Conservation (phyloP, 2,888 invertebrate genomes). For the Campoplex nolae region DNA sequence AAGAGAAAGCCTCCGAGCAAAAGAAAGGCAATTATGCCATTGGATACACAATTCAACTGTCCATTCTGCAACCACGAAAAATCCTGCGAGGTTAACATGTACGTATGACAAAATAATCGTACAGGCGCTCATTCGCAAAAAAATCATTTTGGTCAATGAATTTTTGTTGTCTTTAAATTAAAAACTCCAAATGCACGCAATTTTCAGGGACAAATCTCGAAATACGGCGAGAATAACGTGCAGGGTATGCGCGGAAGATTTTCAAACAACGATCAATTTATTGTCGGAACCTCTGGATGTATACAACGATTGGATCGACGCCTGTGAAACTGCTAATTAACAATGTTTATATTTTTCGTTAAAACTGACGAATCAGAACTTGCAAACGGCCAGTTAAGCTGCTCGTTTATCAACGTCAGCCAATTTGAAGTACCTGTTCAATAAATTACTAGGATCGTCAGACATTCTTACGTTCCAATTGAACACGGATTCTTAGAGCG, state of each 20-base stretch:
- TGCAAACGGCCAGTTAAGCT: not conserved
- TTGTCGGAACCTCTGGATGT: slow-evolving; percentile 99
- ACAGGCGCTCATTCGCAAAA: slow-evolving; percentile 32
- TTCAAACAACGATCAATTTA: slow-evolving; percentile 98
- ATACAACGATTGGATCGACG: slow-evolving; percentile 99
- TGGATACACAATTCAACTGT: slow-evolving; percentile 98
- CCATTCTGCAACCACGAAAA: slow-evolving; percentile 99
- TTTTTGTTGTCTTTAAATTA: slow-evolving; percentile 12
- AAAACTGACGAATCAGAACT: not conserved
- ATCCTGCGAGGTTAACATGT: slow-evolving; percentile 99
- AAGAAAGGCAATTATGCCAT: slow-evolving; percentile 95
- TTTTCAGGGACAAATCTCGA: slow-evolving; percentile 95
- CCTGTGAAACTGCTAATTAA: slow-evolving; percentile 97
- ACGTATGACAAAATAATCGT: slow-evolving; percentile 82
- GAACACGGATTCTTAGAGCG: not conserved
- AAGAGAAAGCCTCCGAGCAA: slow-evolving; percentile 99
- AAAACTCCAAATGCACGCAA: slow-evolving; percentile 32
- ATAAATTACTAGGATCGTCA: slow-evolving; percentile 29
- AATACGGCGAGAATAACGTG: slow-evolving; percentile 98
- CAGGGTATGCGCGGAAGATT: slow-evolving; percentile 97
- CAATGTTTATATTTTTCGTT: slow-evolving; percentile 56
- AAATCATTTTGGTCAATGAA: not conserved
- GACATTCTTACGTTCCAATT: slow-evolving; percentile 19
- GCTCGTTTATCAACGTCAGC: not conserved
- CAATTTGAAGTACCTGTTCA: not conserved